A percentile compares a stretch with the other conserved stretches of the same genome.
phyloP scores from a whole-genome alignment of 2,888 invertebrate species.

The Steinernema carpocapsae region DNA sequence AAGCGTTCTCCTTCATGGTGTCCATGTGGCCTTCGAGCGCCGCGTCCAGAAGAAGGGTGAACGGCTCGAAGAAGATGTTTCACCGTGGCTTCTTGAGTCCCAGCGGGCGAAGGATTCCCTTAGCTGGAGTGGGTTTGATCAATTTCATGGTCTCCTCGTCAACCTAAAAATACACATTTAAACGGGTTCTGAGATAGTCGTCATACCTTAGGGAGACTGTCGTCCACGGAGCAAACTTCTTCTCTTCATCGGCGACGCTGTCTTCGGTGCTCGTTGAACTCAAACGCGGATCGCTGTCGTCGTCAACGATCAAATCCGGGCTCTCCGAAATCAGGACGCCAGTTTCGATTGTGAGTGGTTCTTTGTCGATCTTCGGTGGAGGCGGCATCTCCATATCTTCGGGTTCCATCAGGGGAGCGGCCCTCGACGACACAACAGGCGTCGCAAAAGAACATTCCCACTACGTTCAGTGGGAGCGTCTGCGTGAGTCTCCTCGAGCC shows the following conservation, averaged over 20 bases:
- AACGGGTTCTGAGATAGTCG: background rate
- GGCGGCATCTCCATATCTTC: conserved; percentile 12
- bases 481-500: conserved; percentile 57
- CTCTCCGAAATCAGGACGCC: conserved; percentile 18
- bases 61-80: conserved; percentile 93
- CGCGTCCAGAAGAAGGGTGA: conserved; percentile 92
- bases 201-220: conserved; percentile 22
- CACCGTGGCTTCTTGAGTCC: conserved; percentile 69
- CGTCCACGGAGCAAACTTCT: background rate
- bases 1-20: conserved; percentile 90
- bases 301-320: conserved; percentile 17
- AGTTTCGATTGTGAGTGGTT: background rate
- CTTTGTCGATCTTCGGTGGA: conserved; percentile 21
- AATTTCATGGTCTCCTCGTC: conserved; percentile 34
- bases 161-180: conserved; percentile 36
- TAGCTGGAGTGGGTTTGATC: conserved; percentile 40
- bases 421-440: background rate
- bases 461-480: conserved; percentile 51
- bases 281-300: conserved; percentile 20
- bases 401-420: background rate
- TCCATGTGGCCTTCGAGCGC: conserved; percentile 97
- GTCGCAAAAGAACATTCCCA: conserved; percentile 57
- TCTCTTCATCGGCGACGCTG: conserved; percentile 29
- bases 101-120: conserved; percentile 58
- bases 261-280: conserved; percentile 28